Evolutionary conservation across 2,113 vertebrate species (phyloP).

Genomic region (Nyctibius bracteatus): DNA sequence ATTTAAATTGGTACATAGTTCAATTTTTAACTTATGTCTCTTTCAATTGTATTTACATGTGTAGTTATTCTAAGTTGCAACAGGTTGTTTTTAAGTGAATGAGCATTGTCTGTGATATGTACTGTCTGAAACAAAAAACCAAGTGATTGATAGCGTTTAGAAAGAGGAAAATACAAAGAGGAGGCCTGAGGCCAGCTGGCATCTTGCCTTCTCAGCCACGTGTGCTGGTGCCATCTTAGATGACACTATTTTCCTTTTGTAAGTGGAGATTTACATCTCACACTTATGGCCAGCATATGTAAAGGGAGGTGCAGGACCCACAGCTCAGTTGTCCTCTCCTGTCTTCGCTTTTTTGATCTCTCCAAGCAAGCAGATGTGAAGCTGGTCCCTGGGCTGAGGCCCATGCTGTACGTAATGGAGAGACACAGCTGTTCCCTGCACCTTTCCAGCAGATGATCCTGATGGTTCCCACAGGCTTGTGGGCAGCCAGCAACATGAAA

Average conservation of each 20-base stretch:
- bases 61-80: not conserved
- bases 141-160: not conserved
- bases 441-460: slow-evolving; percentile 14
- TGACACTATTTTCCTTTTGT: not conserved
- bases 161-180: slow-evolving; percentile 5
- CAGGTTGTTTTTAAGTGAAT: not conserved
- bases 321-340: not conserved
- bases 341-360: not conserved
- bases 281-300: slow-evolving; percentile 2
- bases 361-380: slow-evolving; percentile 15
- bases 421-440: slow-evolving; percentile 19
- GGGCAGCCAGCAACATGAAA: slow-evolving; percentile 30
- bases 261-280: not conserved
- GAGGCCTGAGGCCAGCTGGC: slow-evolving; percentile 8
- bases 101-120: not conserved
- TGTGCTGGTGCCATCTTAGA: not conserved
- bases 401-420: not conserved
- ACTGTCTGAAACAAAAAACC: not conserved
- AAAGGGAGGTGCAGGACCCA: not conserved
- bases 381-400: not conserved
- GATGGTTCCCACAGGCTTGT: not conserved
- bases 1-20: not conserved
- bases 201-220: not conserved
- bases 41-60: not conserved
- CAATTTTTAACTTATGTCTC: not conserved